Evolutionary conservation across 2,888 invertebrate genomes (phyloP).

Genomic region (Epicampocera succincta): DNA sequence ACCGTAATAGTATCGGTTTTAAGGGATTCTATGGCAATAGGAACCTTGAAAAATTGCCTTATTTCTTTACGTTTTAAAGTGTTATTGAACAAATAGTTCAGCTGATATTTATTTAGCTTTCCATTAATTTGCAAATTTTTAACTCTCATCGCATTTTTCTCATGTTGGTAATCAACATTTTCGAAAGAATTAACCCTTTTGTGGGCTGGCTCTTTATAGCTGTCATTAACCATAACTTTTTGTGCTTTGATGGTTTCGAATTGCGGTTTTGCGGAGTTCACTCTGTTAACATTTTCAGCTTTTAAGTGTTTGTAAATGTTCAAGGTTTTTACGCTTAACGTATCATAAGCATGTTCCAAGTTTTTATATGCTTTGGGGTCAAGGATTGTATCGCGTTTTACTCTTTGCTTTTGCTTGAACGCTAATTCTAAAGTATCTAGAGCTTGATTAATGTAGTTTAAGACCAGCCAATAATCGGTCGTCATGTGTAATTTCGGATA

Average conservation of each 20-base stretch:
- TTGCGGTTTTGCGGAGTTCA: constrained; percentile 72
- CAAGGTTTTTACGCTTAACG: constrained; percentile 75
- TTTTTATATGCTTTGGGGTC: constrained; percentile 1
- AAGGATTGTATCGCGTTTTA: constrained; percentile 64
- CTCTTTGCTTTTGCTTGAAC: constrained; percentile 55
- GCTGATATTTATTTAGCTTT: constrained; percentile 82
- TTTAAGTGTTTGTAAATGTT: constrained; percentile 73
- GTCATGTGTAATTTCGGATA: constrained; percentile 73
- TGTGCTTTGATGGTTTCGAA: constrained; percentile 74
- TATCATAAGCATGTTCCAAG: constrained; percentile 72
- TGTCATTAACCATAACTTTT: constrained; percentile 73
- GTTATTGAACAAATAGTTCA: constrained; percentile 81
- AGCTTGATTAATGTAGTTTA: constrained; percentile 76
- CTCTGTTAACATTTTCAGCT: constrained; percentile 75
- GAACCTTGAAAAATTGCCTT: constrained; percentile 82
- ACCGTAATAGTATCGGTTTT: constrained; percentile 76
- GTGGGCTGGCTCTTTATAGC: constrained; percentile 50
- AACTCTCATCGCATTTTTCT: constrained; percentile 76
- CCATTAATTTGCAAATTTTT: constrained; percentile 81
- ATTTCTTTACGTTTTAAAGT: constrained; percentile 82
- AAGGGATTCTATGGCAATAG: constrained; percentile 74
- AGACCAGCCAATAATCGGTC: constrained; percentile 77
- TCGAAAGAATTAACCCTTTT: constrained; percentile 47
- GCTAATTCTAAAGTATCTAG: constrained; percentile 75
- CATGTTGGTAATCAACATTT: constrained; percentile 37